A percentile compares a stretch with the other conserved stretches of the same genome.
phyloP scores from a whole-genome alignment of 2,797 vertebrate species.

The Lycodopsis pacificus region DNA sequence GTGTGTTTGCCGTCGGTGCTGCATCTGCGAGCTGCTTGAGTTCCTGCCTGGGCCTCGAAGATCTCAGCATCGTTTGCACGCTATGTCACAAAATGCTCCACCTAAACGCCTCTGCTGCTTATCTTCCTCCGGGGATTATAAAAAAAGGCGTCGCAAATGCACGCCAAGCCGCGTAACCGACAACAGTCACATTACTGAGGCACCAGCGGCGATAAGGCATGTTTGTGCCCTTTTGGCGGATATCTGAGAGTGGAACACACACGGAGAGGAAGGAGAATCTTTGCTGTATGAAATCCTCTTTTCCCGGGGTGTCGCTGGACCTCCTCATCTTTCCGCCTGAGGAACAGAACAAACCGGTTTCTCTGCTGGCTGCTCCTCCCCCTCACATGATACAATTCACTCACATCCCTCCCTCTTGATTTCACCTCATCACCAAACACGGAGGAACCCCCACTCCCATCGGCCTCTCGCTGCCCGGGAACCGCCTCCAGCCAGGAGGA shows the following conservation, averaged over 20 bases:
- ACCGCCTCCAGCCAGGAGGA: constrained; percentile 13
- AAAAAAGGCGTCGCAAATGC: constrained; percentile 57
- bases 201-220: constrained; percentile 54
- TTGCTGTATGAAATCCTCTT: constrained; percentile 29
- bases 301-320: not conserved
- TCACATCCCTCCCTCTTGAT: constrained; percentile 47
- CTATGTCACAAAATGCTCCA: constrained; percentile 63
- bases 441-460: not conserved
- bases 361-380: constrained; percentile 29
- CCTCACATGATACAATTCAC: constrained; percentile 38
- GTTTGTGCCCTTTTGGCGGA: constrained; percentile 48
- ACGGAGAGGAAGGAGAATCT: constrained; percentile 29
- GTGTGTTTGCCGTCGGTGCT: constrained; percentile 25
- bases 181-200: constrained; percentile 65
- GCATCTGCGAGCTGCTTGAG: constrained; percentile 29
- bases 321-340: constrained; percentile 34
- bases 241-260: constrained; percentile 46
- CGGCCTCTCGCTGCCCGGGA: not conserved
- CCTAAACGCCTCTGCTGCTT: constrained; percentile 60
- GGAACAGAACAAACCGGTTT: constrained; percentile 41
- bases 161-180: constrained; percentile 43
- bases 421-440: constrained; percentile 42
- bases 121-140: constrained; percentile 65
- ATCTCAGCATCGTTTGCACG: constrained; percentile 46
- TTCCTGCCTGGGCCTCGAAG: constrained; percentile 53